Evolutionary conservation across 2,888 invertebrate species (phyloP), one percentile per base, ranked within the genome.

Genomic region (Baronia brevicornis): DNA sequence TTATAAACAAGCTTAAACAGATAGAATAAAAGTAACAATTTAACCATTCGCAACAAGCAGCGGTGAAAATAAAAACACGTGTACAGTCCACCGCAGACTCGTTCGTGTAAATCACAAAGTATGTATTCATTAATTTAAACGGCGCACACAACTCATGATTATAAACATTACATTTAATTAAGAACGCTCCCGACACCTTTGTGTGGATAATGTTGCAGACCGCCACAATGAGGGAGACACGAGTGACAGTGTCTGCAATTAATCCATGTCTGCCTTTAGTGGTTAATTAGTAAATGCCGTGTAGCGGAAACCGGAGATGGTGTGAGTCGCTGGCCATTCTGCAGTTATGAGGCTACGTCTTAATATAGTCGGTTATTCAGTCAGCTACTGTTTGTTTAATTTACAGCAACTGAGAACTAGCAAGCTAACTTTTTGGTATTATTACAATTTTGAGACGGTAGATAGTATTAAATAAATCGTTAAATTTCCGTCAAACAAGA

Each of bases 291-390:
- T 61, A 63, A 53, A 58, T 57, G 65, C 67, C 59, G 53, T 55
- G 68, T 66, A 63, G 63, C 63, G 68, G 78, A 73, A 79, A 75
- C 70, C 49, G 60, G 77, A 73, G 71, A 72, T 74, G 72, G 65
- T 64, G 62, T 63, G 65, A 60, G 66, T 63, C 69, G 67, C 73
- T 68, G 67, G 77, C 71, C 61, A 71, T 62, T 58, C 53, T 54
- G 52, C 51, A 44, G 60, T 54, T 10, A 23, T 30, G 8, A 4
- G 7, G 21, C 7, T 14, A 6, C 6, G 6, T 14, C 8, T 6
- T 28, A n/a, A 9, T 28, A 10, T 14, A 14, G 26, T 10, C 23
- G 23, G 17, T 18, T 24, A n/a, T n/a, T n/a, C n/a, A n/a, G n/a
- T n/a, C n/a, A n/a, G n/a, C n/a, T n/a, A n/a, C n/a, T n/a, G n/a